Percentiles rank a stretch among this genome's conserved stretches.
phyloP scores from a whole-genome alignment of 1,140 invertebrate species.

The Zelostemma sp. region DNA sequence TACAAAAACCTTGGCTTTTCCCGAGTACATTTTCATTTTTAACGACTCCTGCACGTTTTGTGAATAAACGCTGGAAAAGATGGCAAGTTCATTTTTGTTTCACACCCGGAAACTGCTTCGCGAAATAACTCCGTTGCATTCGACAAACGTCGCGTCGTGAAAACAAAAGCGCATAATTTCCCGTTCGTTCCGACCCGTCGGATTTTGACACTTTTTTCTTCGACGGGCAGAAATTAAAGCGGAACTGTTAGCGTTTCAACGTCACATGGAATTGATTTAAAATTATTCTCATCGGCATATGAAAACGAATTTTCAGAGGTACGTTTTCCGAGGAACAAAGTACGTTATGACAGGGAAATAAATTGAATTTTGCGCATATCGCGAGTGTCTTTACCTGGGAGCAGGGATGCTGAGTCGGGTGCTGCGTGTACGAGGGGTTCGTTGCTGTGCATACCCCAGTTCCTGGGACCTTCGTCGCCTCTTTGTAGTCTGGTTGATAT shows the following conservation, averaged over 20 bases:
- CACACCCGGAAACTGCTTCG: too few species aligned
- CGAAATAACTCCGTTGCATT: too few species aligned
- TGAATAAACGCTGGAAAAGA: too few species aligned
- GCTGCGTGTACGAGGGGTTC: conserved; percentile 65
- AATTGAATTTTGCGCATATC: conserved; percentile 13
- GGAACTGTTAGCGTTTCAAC: too few species aligned
- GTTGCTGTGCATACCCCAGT: conserved; percentile 79
- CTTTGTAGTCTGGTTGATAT: conserved; percentile 92
- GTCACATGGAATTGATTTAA: too few species aligned
- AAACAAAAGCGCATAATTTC: too few species aligned
- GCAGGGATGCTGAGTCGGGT: conserved; percentile 70
- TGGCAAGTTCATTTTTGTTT: too few species aligned
- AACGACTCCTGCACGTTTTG: neutral
- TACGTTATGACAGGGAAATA: conserved; percentile 15
- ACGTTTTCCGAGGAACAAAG: conserved; percentile 9
- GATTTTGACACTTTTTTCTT: too few species aligned
- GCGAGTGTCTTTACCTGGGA: conserved; percentile 71
- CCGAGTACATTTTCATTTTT: neutral
- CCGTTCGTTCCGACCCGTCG: too few species aligned
- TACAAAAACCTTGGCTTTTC: neutral
- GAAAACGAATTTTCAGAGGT: too few species aligned
- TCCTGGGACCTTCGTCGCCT: conserved; percentile 84
- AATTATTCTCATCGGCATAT: too few species aligned
- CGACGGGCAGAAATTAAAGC: too few species aligned
- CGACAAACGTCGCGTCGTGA: neutral